Conservation (phyloP, 2,888 invertebrate species). For the Cataglyphis rosenhaueri region DNA sequence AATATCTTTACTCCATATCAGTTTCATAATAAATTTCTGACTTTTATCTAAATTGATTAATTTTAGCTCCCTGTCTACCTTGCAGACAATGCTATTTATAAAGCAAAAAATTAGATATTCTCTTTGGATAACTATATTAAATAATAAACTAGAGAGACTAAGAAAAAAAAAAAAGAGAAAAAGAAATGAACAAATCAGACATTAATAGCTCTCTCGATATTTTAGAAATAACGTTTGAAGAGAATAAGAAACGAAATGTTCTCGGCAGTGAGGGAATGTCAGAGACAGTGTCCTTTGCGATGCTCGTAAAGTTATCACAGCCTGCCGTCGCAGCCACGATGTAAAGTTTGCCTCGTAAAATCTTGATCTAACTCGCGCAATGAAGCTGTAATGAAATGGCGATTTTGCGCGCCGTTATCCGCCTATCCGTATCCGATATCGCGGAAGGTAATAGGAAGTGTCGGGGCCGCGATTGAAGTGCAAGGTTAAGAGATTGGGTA, state of each 20-base stretch:
- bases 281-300: constrained; percentile 43
- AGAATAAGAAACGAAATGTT: not conserved
- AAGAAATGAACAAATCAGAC: not conserved
- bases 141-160: not conserved
- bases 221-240: not conserved
- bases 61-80: not conserved
- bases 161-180: not conserved
- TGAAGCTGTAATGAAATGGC: constrained; percentile 66
- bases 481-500: constrained; percentile 50
- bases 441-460: constrained; percentile 30
- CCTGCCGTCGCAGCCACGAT: not conserved
- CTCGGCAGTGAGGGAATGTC: not conserved
- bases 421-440: not conserved
- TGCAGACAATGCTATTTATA: not conserved
- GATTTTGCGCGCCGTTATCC: constrained; percentile 43
- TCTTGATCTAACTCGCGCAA: constrained; percentile 65
- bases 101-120: not conserved
- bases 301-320: constrained; percentile 60
- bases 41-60: not conserved
- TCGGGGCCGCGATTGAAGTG: constrained; percentile 20
- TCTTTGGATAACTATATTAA: not conserved
- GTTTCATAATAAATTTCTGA: not conserved
- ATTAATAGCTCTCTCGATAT: not conserved
- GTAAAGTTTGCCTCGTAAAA: constrained; percentile 68
- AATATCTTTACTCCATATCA: not conserved